Conservation (phyloP, 2,888 invertebrate species). For the Pheosia tremula region DNA sequence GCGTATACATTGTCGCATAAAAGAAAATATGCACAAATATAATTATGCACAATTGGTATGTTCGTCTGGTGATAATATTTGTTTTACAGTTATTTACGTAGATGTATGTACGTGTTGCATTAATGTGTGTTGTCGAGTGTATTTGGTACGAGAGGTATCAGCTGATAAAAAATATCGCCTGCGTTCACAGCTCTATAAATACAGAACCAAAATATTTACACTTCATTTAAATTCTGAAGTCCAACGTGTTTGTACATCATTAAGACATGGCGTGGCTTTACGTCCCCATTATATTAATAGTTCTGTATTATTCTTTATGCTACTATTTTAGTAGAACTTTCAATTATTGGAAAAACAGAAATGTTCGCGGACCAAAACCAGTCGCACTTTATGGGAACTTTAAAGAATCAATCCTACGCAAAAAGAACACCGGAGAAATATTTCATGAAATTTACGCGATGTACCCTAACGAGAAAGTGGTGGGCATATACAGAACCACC, state of each 20-base stretch:
- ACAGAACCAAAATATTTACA: too few relatives aligned
- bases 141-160: too few relatives aligned
- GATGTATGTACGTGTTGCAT: too few relatives aligned
- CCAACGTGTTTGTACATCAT: not conserved
- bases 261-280: slow-evolving; percentile 11
- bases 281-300: slow-evolving; percentile 16
- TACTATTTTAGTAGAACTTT: slow-evolving; percentile 54
- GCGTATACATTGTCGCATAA: too few relatives aligned
- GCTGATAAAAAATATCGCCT: too few relatives aligned
- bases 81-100: too few relatives aligned
- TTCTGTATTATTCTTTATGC: slow-evolving; percentile 31
- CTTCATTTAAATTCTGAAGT: not conserved
- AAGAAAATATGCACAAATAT: too few relatives aligned
- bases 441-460: slow-evolving; percentile 47
- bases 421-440: slow-evolving; percentile 35
- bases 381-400: slow-evolving; percentile 53
- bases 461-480: slow-evolving; percentile 56
- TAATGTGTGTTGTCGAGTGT: too few relatives aligned
- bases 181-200: too few relatives aligned
- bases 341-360: slow-evolving; percentile 55
- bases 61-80: too few relatives aligned
- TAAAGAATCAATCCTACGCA: slow-evolving; percentile 40
- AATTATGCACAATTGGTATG: too few relatives aligned
- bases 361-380: slow-evolving; percentile 51
- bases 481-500: slow-evolving; percentile 59